Base-by-base conservation (phyloP, 2,888 invertebrate species). In the Eilema depressum region DNA sequence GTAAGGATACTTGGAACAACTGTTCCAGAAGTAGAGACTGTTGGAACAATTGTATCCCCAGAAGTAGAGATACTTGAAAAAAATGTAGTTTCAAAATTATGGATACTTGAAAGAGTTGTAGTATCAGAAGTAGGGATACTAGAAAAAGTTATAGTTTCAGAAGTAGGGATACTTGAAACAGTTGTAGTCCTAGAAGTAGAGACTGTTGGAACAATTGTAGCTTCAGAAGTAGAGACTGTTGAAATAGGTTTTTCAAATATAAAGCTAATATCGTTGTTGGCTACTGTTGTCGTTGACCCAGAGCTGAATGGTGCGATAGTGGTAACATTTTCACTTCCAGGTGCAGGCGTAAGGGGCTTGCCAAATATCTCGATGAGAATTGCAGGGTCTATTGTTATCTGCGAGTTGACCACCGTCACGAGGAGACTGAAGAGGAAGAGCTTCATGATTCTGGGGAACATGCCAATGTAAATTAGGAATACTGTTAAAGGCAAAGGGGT, bases 391-490 rank as follows among this genome's bases (percentile, higher is more conserved):
- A 65, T 56, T 1, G 56, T 65, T 17, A 12, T 23, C 56, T 65
- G 64, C 14, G 64, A 65, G 12, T 30, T 30, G 53, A n/a, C 30
- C 3, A 65, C 23, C 8, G 23, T 17, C 10, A 53, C 23, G 2
- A 53, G 28, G 2, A 65, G 23, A 12, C n/a, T 17, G 4, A 65
- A 23, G 64, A 65, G 0, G 4, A 65, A 65, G 0, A 65, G 23
- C 28, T 65, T 56, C 64, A 65, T 65, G n/a, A 14, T 65, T 65
- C 64, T 65, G 47, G 10, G 28, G n/a, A 28, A 56, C 14, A 56
- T 23, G 28, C n/a, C 3, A n/a, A 3, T 10, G 53, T n/a, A 4
- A 41, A 41, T 53, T 20, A 2, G 8, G 8, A 53, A 41, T 17
- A 41, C 11, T 11, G 1, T 37, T 37, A 37, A 1, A 37, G 33